Base-by-base conservation (phyloP, 2,797 vertebrate species). In the Sebastes steindachneri region DNA sequence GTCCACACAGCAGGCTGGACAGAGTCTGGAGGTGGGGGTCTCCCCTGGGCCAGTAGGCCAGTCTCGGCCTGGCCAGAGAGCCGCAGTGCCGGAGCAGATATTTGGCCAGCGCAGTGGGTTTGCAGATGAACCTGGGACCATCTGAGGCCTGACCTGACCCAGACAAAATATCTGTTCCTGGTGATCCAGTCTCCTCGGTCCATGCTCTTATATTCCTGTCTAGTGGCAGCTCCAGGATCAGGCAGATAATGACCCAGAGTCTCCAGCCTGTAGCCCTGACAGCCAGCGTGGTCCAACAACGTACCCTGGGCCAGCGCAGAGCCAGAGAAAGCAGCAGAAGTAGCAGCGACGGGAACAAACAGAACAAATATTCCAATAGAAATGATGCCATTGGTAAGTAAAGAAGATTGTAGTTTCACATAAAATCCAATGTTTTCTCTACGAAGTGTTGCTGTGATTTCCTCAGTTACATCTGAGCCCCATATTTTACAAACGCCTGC, bases 1-100 rank as follows among this genome's bases (percentile, higher is more conserved):
- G 80, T 0, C 87, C 94, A 80, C 92, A 90, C 75, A 97, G 69
- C 77, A 97, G 92, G 80, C 96, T 94, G 83, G 33, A 73, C 15
- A 96, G 73, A 33, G 96, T 96, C 94, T 97, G 97, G 53, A 98
- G 64, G 91, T 95, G 94, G 0, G 97, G 96, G 91, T 97, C 97
- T 2, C 75, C 85, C 91, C 94, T 93, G 4, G 82, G 91, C 95
- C 95, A 96, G 7, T 0, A 23, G 0, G 87, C 85, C 9, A 92
- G 86, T 28, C 83, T 79, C 1, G 94, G 86, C 0, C 45, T 83
- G 0, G 72, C 45, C 0, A 96, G 94, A 5, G 86, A 90, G 41
- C 88, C 77, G 71, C 97, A 92, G 79, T 95, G 92, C 77, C 78
- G 92, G 68, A 92, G 89, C 72, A 99, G 89, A 86, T 96, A 95